Evolutionary conservation across 2,888 invertebrate species (phyloP), one percentile per base, ranked within the genome.

Genomic region (Lydus trimaculatus): DNA sequence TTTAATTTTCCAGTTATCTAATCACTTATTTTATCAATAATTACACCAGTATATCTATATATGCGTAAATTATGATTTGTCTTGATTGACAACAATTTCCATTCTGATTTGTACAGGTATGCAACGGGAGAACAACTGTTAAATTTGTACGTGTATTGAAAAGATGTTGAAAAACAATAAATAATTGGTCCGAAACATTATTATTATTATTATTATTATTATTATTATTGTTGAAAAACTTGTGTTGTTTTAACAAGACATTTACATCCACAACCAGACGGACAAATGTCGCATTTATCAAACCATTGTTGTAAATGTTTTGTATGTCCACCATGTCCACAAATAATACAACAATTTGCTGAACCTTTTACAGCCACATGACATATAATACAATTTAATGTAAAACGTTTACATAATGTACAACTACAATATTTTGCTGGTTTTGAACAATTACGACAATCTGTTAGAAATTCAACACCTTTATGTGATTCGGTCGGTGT

Each of bases 251-350:
- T 93, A 72, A 90, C 88, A 67, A 95, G 86, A 83, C 98, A 98
- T 74, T 89, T 88, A 85, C 98, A 98, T 31, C 97, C 97, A 86
- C 98, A 98, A 31, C 97, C 97, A 1, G 94, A 92, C 0, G 98
- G 94, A 79, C 98, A 98, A 8, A 91, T 87, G 65, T 90, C 90
- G 82, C 94, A 91, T 64, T 88, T 88, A 39, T 88, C 85, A 84
- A 94, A 94, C 98, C 98, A 98, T 64, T 91, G 88, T 77, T 91
- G 87, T 87, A 98, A 90, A 84, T 97, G 97, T 61, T 87, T 85
- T 2, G 93, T 91, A 84, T 98, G 98, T 0, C 97, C 98, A 2
- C 97, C 97, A 85, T 98, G 98, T 0, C 96, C 96, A 86, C 98
- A 98, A 71, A 91, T 88, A 64, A 94, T 87, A 85, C 98, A 98